phyloP scores from a whole-genome alignment of 1,140 invertebrate genomes.

The Cardiocondyla obscurior region DNA sequence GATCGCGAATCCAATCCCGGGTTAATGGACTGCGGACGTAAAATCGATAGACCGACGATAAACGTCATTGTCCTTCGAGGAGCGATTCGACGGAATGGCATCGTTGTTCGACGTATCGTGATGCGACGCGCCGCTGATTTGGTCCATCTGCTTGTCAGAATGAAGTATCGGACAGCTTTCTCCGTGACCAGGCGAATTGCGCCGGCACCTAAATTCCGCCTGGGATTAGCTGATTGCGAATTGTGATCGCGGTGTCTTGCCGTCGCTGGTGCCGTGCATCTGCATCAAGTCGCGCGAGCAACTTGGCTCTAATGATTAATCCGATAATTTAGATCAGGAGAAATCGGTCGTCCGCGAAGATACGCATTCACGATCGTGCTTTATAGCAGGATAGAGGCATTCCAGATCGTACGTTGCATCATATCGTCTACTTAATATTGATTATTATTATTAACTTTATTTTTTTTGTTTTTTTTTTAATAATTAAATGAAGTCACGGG shows the following conservation, averaged over 20 bases:
- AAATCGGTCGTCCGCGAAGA: conserved; percentile 7
- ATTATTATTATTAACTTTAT: neutral
- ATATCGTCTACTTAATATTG: no score
- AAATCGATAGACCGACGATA: conserved; percentile 51
- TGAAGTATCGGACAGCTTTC: conserved; percentile 59
- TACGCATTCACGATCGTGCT: neutral
- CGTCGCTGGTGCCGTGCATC: conserved; percentile 11
- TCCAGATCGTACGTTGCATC: neutral
- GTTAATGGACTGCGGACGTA: conserved; percentile 53
- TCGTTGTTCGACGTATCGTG: conserved; percentile 34
- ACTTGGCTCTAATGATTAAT: conserved; percentile 25
- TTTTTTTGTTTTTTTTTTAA: neutral
- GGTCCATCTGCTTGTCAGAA: conserved; percentile 59
- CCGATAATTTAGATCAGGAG: conserved; percentile 5
- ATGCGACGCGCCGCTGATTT: conserved; percentile 33
- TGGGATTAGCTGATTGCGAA: conserved; percentile 45
- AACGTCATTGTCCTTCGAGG: conserved; percentile 54
- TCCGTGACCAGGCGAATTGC: conserved; percentile 25
- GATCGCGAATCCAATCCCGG: conserved; percentile 29
- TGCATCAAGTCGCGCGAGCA: conserved; percentile 25
- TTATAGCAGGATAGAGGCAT: neutral
- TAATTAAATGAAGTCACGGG: neutral
- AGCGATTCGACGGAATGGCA: conserved; percentile 36
- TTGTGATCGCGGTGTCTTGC: conserved; percentile 1
- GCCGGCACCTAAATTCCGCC: conserved; percentile 43